Base-by-base conservation (phyloP, 2,113 vertebrate species). In the mouse (Mus musculus) region DNA sequence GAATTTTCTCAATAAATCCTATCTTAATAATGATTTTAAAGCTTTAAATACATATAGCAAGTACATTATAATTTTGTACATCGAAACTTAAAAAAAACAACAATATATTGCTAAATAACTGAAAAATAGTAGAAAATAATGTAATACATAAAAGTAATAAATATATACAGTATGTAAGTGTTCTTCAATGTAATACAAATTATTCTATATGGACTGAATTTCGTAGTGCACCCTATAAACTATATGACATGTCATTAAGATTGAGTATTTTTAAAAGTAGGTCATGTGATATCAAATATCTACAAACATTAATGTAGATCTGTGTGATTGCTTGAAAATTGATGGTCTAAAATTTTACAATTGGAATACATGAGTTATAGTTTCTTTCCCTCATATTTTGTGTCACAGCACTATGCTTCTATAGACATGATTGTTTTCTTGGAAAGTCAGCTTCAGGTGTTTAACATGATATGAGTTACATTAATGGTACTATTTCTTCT, bases 291-390 rank as follows among this genome's bases (percentile, higher is more conserved):
- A 46, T n/a, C 26, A 61, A 82, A 28, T 11, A 26, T 16, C 61
- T 39, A 33, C 42, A 63, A 84, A 81, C 3, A 3, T 42, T 20
- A 76, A 78, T 56, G 28, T 54, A 77, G 91, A 54, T n/a, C 9
- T 82, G 6, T 54, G 30, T 49, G 7, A 54, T 20, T 72, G 17
- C 56, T 39, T 19, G n/a, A 36, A 77, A 39, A 28, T 33, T 69
- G 65, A 65, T 13, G 19, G 5, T 77, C 4, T 72, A 26, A 65
- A 6, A n/a, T 46, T 88, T 24, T 46, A 54, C 10, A 72, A 0
- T 54, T 52, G 10, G 4, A 28, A 1, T 0, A 6, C 3, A 22
- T 52, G 0, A 16, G 12, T n/a, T n/a, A 33, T 3, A 36, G 12
- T 30, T 52, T n/a, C n/a, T n/a, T n/a, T 56, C 4, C 16, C 10